Percentiles rank a stretch among this genome's conserved stretches.
Conservation (phyloP, 2,113 vertebrate genomes). For the Erythrocercus mccallii region DNA sequence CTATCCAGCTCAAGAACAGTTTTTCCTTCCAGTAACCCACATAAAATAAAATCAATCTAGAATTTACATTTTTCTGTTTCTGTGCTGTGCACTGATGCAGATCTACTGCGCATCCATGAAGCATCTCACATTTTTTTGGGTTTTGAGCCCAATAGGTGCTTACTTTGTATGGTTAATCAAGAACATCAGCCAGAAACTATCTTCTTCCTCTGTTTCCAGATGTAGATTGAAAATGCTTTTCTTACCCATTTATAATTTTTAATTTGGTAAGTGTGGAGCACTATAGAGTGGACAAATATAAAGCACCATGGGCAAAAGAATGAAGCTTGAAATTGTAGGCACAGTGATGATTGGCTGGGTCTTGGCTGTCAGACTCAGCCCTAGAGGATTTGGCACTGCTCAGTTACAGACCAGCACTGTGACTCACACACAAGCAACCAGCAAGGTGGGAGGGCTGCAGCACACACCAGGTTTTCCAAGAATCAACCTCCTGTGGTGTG, state of each 20-base stretch:
- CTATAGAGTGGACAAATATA: not conserved
- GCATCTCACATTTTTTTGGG: not conserved
- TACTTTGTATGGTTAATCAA: not conserved
- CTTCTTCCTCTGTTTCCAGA: not conserved
- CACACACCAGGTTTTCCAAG: not conserved
- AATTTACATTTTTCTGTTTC: not conserved
- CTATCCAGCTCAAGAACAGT: not conserved
- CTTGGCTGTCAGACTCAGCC: not conserved
- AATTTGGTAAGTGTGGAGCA: not conserved
- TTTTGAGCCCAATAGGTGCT: not conserved
- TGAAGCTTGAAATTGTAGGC: not conserved
- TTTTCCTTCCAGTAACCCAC: not conserved
- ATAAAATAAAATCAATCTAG: not conserved
- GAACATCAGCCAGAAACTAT: not conserved
- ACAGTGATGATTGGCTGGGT: not conserved
- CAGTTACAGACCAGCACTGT: rapidly evolving
- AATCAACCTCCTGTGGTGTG: rapidly evolving
- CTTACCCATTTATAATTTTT: not conserved
- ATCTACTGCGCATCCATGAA: not conserved
- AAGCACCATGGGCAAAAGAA: not conserved
- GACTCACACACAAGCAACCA: not conserved
- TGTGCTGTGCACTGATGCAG: not conserved
- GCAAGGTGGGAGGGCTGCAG: rapidly evolving
- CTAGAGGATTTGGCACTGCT: not conserved
- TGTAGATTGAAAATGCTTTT: not conserved